Evolutionary conservation across 2,113 vertebrate species (phyloP).

Genomic region (Dipodomys stephensi): DNA sequence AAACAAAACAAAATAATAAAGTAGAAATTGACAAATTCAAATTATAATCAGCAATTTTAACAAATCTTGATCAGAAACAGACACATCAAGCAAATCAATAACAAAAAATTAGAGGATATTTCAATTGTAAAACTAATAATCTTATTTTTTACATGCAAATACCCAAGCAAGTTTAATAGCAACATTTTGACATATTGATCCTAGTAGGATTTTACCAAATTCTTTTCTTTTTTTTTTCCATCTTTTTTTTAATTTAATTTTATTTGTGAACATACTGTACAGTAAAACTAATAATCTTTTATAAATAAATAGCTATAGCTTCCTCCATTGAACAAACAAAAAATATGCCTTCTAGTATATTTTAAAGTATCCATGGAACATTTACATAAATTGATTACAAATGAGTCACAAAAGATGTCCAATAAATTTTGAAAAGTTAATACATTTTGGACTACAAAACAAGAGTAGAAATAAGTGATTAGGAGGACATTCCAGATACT

Average conservation of each 20-base stretch:
- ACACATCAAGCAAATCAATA: not conserved
- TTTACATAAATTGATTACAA: slow-evolving; percentile 24
- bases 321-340: not conserved
- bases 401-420: not conserved
- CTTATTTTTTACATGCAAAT: too few species aligned
- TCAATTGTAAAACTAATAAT: slow-evolving; percentile 3
- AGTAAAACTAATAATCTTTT: slow-evolving; percentile 11
- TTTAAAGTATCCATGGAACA: not conserved
- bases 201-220: too few species aligned
- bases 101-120: slow-evolving; percentile 24
- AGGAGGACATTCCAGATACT: not conserved
- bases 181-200: too few species aligned
- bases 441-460: not conserved
- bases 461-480: slow-evolving; percentile 36
- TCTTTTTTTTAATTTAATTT: too few species aligned
- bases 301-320: not conserved
- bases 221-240: too few species aligned
- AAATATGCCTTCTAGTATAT: not conserved
- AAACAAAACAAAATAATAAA: not conserved
- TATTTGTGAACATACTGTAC: too few species aligned
- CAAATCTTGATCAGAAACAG: slow-evolving; percentile 1
- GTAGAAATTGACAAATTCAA: not conserved
- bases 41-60: slow-evolving; percentile 28
- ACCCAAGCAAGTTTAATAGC: too few species aligned
- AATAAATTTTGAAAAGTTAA: slow-evolving; percentile 28